Percentiles rank a stretch among this genome's conserved stretches.
phyloP scores from a whole-genome alignment of 2,113 vertebrate species.

The Phainopepla nitens region DNA sequence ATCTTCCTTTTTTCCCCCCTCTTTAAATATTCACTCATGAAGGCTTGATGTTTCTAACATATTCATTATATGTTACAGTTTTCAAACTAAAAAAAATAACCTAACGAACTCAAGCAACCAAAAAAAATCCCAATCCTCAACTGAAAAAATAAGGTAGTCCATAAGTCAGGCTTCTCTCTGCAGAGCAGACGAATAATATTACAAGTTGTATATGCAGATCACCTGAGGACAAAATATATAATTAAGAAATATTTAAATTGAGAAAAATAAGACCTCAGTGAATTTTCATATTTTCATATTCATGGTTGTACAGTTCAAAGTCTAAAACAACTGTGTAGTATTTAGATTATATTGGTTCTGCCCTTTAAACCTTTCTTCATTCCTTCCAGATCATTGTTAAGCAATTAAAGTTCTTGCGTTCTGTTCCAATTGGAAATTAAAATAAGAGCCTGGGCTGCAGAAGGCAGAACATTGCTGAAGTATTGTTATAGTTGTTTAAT shows the following conservation, averaged over 20 bases:
- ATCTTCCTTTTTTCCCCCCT: fast-evolving
- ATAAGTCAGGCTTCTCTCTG: neutral
- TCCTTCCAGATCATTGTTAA: neutral
- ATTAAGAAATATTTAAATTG: neutral
- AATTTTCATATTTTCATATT: neutral
- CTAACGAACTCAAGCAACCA: neutral
- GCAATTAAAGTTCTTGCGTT: neutral
- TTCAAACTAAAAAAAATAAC: neutral
- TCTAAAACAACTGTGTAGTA: neutral
- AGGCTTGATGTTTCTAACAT: neutral
- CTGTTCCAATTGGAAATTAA: neutral
- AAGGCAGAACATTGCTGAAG: neutral
- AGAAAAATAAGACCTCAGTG: neutral
- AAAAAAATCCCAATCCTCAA: neutral
- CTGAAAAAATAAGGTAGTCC: neutral
- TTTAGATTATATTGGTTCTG: neutral
- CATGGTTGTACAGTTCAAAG: neutral
- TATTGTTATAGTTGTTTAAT: neutral
- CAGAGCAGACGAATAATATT: neutral
- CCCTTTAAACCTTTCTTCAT: neutral
- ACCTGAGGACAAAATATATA: neutral
- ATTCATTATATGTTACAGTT: neutral
- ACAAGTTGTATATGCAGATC: neutral
- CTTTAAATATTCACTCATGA: neutral
- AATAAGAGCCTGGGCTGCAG: neutral